Base-by-base conservation (phyloP, 2,888 invertebrate species). In the Hypena proboscidalis region DNA sequence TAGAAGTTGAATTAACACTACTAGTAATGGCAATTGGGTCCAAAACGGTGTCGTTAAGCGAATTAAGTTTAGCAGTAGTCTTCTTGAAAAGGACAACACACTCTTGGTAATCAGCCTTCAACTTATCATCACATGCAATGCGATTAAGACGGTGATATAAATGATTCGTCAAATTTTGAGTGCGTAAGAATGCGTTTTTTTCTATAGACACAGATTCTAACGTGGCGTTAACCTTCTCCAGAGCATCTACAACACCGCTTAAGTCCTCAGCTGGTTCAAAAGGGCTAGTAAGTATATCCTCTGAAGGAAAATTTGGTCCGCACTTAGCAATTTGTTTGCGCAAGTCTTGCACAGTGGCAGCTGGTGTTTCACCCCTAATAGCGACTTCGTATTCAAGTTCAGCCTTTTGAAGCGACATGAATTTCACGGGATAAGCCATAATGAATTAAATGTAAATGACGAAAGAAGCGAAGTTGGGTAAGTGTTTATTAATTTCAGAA, bases 61-160 rank as follows among this genome's bases (percentile, higher is more conserved):
- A 10, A 9, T 8, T 10, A 3, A 11, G 10, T 10, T 26, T 26
- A 2, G 6, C 4, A 10, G 26, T 10, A 8, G 26, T 11, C 3
- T 2, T 10, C 3, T 10, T 26, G 6, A 10, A 10, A 4, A 26
- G 26, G 9, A 10, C 4, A 4, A 10, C 4, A 26, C 9, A 26
- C 3, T 9, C 10, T 26, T 26, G 4, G 11, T 10, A 10, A 10
- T 11, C 2, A 8, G 7, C 26, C 4, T 26, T 26, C 10, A 11
- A 11, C 6, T 26, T 11, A 10, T 9, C 11, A 26, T 9, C 9
- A 11, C 11, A 26, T 3, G 9, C 9, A 4, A 26, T 26, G 9
- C 26, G 9, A 10, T 20, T 42, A 26, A 38, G 20, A 25, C 39
- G 43, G 33, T 36, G 20, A 11, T 26, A 10, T 2, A 26, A 3